Evolutionary conservation across 2,888 invertebrate species (phyloP).

Genomic region (Chironomus tentans): DNA sequence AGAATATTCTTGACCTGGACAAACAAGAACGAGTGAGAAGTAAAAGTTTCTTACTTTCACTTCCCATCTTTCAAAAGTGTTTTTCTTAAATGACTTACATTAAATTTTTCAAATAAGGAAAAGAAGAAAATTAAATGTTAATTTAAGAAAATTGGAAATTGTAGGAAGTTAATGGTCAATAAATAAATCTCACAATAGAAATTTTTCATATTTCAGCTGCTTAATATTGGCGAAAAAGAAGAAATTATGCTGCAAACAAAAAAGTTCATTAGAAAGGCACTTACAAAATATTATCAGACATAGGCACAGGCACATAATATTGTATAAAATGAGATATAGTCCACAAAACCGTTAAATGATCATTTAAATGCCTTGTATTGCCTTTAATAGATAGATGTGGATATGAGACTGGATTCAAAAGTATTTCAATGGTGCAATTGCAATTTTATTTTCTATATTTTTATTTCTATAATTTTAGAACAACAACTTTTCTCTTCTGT

Average conservation of each 20-base stretch:
- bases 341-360: constrained; percentile 1
- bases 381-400: no score
- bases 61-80: not conserved
- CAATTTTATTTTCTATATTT: not conserved
- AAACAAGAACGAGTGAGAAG: not conserved
- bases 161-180: no score
- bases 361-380: not conserved
- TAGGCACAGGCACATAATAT: not conserved
- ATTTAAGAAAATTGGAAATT: no score
- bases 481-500: constrained; percentile 1
- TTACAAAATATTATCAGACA: not conserved
- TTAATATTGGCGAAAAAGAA: not conserved
- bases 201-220: no score
- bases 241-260: not conserved
- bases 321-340: not conserved
- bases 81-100: no score
- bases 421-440: not conserved
- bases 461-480: not conserved
- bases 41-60: not conserved
- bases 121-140: no score
- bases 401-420: not conserved
- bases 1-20: not conserved
- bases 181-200: no score
- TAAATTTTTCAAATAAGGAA: no score
- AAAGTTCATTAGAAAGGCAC: not conserved